Conservation (phyloP, 2,113 vertebrate species). For the Xenus cinereus region DNA sequence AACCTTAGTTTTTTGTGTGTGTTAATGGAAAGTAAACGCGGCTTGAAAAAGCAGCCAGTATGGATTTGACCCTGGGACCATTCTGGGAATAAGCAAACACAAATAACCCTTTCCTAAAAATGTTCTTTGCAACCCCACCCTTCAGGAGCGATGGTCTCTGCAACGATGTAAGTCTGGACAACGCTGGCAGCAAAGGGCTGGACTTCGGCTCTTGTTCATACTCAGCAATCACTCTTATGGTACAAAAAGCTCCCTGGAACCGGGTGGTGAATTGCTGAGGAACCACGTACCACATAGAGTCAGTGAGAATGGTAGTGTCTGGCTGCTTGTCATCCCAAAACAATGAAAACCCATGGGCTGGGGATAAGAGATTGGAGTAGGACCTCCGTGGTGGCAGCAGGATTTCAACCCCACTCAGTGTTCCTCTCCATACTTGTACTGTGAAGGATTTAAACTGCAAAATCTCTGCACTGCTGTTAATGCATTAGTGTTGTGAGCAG, state of each 20-base stretch:
- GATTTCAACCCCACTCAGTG: background rate
- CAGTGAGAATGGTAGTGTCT: background rate
- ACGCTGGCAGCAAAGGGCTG: background rate
- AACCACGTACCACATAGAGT: fast-evolving
- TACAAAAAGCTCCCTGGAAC: background rate
- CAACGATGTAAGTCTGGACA: background rate
- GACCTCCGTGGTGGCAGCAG: background rate
- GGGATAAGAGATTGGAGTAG: background rate
- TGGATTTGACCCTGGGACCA: background rate
- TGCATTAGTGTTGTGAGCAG: background rate
- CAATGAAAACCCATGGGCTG: background rate
- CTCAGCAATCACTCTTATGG: background rate
- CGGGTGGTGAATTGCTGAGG: background rate
- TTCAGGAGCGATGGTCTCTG: background rate
- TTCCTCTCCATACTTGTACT: background rate
- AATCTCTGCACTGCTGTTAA: background rate
- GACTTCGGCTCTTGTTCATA: background rate
- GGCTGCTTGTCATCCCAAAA: background rate
- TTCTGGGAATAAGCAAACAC: background rate
- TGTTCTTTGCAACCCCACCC: background rate
- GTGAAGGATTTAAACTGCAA: background rate
- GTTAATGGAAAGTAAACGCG: background rate
- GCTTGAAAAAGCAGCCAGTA: background rate
- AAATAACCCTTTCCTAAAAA: conserved; percentile 3
- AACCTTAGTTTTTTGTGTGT: background rate